Percentiles rank a stretch among this genome's conserved stretches.
These are phyloP conservation scores for Arrhamphus sclerolepis DNA, from an alignment of 2,797 vertebrate species.

Conservation along the genomic window DNA sequence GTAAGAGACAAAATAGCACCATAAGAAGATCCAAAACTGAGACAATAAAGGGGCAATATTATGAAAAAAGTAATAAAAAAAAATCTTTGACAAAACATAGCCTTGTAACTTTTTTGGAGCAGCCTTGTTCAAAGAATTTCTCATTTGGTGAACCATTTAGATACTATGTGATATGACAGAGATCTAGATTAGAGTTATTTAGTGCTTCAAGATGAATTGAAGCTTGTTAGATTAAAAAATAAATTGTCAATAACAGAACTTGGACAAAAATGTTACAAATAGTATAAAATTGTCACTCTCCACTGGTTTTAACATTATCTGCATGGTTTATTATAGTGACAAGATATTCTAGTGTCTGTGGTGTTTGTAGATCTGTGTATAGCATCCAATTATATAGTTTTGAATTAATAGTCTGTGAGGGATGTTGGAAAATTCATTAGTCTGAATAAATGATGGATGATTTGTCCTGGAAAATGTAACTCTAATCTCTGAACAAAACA, in stretches of 20 bases:
- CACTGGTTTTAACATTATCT: background rate
- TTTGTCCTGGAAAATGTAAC: constrained; percentile 44
- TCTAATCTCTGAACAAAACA: constrained; percentile 54
- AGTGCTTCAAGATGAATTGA: too few species aligned
- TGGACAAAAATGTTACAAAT: too few species aligned
- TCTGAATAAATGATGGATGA: constrained; percentile 62
- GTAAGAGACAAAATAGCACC: background rate
- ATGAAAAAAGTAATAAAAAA: too few species aligned
- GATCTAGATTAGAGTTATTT: too few species aligned
- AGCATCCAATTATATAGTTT: constrained; percentile 13
- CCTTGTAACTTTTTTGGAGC: too few species aligned
- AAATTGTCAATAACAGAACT: too few species aligned
- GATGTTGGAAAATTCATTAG: constrained; percentile 49
- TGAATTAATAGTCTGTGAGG: constrained; percentile 41
- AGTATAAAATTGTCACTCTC: background rate
- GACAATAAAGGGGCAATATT: background rate
- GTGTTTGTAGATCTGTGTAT: constrained; percentile 5
- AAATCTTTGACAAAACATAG: too few species aligned
- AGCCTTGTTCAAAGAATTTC: too few species aligned
- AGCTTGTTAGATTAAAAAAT: too few species aligned
- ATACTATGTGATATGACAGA: too few species aligned
- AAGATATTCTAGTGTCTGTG: background rate
- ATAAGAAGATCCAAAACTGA: background rate
- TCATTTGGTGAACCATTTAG: too few species aligned
- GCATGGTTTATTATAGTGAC: background rate